Evolutionary conservation across 2,888 invertebrate species (phyloP), one percentile per base, ranked within the genome.

Genomic region (Melieria omissa): DNA sequence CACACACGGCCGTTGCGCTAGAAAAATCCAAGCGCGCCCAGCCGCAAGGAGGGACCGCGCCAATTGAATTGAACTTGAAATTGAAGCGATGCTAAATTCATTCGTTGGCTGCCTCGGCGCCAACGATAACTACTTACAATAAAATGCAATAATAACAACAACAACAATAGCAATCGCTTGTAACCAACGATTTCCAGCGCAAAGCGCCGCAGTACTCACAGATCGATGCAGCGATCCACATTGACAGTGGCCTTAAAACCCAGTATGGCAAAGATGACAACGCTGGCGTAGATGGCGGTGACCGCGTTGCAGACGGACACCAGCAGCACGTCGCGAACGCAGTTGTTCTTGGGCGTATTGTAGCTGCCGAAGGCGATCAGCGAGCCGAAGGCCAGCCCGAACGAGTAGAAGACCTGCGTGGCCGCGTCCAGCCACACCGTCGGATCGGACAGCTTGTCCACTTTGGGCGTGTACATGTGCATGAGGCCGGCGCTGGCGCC

Each of bases 371-470:
- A 98, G 1, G 97, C 97, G 81, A 98, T 97, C 72, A 98, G 89
- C 0, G 97, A 97, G 4, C 98, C 98, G 86, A 98, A 98, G 6
- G 97, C 97, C 73, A 98, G 89, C 4, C 97, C 97, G 86, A 96
- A 95, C 1, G 97, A 97, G 88, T 97, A 98, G 89, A 98, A 98
- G 4, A 98, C 97, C 89, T 98, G 98, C 0, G 97, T 97, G 1
- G 98, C 97, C 4, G 98, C 97, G 84, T 97, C 97, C 80, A 98
- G 88, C 98, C 98, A 98, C 0, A 97, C 97, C 5, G 92, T 94
- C 0, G 97, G 96, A 80, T 95, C 92, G 62, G 92, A 88, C 16
- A 98, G 89, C 83, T 94, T 96, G 77, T 94, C 93, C 82, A 96
- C 95, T 91, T 96, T 95, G 10, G 97, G 97, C 73, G 93, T 95